A percentile compares a stretch with the other conserved stretches of the same genome.
These are phyloP conservation scores for Alcedo quadribrachys DNA, from an alignment of 2,797 vertebrate species.

Conservation along the genomic window DNA sequence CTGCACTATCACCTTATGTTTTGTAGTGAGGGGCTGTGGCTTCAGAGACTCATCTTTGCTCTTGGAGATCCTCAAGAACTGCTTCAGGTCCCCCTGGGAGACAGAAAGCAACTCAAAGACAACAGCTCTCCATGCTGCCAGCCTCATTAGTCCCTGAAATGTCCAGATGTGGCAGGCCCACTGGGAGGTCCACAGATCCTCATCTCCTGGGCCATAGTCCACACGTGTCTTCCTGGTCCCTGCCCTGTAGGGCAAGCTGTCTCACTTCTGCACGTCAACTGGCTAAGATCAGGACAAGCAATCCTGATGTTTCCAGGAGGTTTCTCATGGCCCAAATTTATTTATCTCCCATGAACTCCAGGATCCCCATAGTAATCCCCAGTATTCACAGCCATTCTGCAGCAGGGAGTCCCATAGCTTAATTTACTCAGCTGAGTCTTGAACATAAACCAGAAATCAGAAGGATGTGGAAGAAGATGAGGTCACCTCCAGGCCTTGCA, in stretches of 20 bases:
- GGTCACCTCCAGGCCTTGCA: not conserved
- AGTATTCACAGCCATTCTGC: not conserved
- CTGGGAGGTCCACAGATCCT: not conserved
- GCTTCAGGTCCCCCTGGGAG: conserved; percentile 93
- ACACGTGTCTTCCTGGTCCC: not conserved
- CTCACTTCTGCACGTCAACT: not conserved
- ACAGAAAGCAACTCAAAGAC: not conserved
- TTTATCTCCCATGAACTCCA: not conserved
- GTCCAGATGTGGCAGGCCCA: not conserved
- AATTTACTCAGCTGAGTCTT: not conserved
- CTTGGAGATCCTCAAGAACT: conserved; percentile 95
- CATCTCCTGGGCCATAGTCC: not conserved
- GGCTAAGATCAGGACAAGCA: not conserved
- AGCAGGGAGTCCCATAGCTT: not conserved
- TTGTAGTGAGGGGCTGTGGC: conserved; percentile 91
- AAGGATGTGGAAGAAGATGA: not conserved
- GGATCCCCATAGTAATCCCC: not conserved
- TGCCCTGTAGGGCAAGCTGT: not conserved
- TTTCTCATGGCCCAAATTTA: not conserved
- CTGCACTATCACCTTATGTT: conserved; percentile 88
- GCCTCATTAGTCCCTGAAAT: not conserved
- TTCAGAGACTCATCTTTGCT: conserved; percentile 94
- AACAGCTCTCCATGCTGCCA: not conserved
- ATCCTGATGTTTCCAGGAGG: not conserved
- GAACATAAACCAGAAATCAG: not conserved